A percentile compares a stretch with the other conserved stretches of the same genome.
These are phyloP conservation scores for Vipera latastei DNA, from an alignment of 2,797 vertebrate species.

Conservation along the genomic window DNA sequence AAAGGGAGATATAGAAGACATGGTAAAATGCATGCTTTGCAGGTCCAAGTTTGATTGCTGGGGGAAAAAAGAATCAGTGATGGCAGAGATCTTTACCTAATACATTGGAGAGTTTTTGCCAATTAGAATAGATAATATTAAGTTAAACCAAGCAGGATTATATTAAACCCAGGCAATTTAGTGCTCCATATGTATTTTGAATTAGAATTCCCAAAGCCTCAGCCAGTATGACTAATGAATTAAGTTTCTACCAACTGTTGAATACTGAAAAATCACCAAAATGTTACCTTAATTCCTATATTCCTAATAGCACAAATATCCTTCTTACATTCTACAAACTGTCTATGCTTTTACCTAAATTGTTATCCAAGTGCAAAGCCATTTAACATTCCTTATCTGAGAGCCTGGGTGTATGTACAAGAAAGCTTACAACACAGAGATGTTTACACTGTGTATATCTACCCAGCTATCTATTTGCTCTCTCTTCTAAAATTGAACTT, in stretches of 20 bases:
- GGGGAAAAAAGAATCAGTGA: no score
- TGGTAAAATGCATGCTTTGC: not conserved
- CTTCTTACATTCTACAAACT: not conserved
- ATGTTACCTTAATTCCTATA: not conserved
- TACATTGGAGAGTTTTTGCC: not conserved
- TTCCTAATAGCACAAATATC: not conserved
- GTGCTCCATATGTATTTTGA: not conserved
- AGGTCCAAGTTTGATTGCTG: not conserved
- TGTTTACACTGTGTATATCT: not conserved
- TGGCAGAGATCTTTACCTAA: not conserved
- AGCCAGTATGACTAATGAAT: not conserved
- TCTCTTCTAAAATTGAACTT: not conserved
- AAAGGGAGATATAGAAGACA: not conserved
- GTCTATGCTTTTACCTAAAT: not conserved
- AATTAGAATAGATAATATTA: not conserved
- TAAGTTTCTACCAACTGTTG: not conserved
- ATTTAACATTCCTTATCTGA: not conserved
- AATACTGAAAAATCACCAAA: not conserved
- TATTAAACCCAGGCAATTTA: not conserved
- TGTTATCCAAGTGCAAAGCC: not conserved
- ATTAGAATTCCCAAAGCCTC: not conserved
- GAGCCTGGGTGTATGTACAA: not conserved
- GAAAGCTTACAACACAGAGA: not conserved
- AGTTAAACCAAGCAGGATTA: not conserved
- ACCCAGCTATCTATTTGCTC: conserved; percentile 30